A percentile compares a stretch with the other conserved stretches of the same genome.
phyloP scores from a whole-genome alignment of 2,888 invertebrate species.

The Escarpia spicata region DNA sequence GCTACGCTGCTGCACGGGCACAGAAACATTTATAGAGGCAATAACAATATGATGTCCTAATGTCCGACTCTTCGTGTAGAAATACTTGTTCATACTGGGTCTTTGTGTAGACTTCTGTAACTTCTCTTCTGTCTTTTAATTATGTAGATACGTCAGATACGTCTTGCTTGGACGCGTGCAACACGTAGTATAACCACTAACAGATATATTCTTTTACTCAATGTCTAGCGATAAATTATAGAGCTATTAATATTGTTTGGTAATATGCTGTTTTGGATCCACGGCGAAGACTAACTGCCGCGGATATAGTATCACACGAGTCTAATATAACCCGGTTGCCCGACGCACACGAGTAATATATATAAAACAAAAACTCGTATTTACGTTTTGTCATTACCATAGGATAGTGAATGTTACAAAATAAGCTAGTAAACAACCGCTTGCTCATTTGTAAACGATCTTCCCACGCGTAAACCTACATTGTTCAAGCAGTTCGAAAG shows the following conservation, averaged over 20 bases:
- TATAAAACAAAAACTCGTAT: not conserved
- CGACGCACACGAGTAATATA: not conserved
- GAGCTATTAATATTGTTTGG: not conserved
- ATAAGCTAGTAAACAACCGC: not conserved
- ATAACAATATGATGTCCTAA: not conserved
- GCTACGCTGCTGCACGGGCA: not conserved
- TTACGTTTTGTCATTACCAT: not conserved
- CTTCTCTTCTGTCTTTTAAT: not conserved
- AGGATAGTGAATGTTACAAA: not conserved
- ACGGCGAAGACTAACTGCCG: not conserved
- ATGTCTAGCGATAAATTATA: not conserved
- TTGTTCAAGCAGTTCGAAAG: not conserved
- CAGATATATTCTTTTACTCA: not conserved
- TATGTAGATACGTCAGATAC: not conserved
- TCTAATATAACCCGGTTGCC: not conserved
- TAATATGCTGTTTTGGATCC: not conserved
- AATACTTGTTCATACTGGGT: not conserved
- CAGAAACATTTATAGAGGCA: not conserved
- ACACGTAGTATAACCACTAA: not conserved
- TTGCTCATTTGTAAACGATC: not conserved
- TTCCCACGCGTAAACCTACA: not conserved
- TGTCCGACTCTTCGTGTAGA: not conserved
- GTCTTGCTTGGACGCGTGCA: not conserved
- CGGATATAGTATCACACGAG: not conserved
- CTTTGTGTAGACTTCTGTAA: not conserved